Conservation (phyloP, 2,113 vertebrate genomes). For the Dipodomys merriami region DNA sequence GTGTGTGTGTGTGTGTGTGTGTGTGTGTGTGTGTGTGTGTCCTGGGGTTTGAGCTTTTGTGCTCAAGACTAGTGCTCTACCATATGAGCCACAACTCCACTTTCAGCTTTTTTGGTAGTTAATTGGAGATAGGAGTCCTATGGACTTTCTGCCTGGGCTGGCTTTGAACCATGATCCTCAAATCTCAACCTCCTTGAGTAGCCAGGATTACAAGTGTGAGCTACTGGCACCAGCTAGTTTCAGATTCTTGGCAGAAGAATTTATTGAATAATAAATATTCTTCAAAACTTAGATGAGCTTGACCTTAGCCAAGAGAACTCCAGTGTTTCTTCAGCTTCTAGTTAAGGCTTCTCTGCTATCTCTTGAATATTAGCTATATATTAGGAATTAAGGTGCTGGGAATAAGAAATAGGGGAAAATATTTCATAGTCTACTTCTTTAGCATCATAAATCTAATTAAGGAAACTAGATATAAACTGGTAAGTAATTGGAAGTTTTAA, state of each 20-base stretch:
- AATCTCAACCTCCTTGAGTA: too few species aligned
- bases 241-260: conserved; percentile 41
- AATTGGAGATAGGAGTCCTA: too few species aligned
- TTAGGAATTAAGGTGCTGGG: conserved; percentile 42
- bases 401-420: conserved; percentile 9
- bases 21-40: too few species aligned
- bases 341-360: conserved; percentile 16
- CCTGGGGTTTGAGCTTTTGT: too few species aligned
- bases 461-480: conserved; percentile 27
- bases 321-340: conserved; percentile 30
- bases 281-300: conserved; percentile 45
- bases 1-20: too few species aligned
- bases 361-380: background rate
- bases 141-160: background rate
- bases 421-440: conserved; percentile 5
- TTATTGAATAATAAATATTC: conserved; percentile 55
- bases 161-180: background rate
- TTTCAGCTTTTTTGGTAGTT: too few species aligned
- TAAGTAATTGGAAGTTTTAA: background rate
- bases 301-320: background rate
- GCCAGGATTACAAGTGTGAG: background rate
- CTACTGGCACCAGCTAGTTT: background rate
- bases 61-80: too few species aligned
- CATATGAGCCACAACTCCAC: too few species aligned
- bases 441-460: background rate